Percentiles rank a stretch among this genome's conserved stretches.
Evolutionary conservation across 2,888 invertebrate species (phyloP).

Genomic region (Steinernema scapterisci): DNA sequence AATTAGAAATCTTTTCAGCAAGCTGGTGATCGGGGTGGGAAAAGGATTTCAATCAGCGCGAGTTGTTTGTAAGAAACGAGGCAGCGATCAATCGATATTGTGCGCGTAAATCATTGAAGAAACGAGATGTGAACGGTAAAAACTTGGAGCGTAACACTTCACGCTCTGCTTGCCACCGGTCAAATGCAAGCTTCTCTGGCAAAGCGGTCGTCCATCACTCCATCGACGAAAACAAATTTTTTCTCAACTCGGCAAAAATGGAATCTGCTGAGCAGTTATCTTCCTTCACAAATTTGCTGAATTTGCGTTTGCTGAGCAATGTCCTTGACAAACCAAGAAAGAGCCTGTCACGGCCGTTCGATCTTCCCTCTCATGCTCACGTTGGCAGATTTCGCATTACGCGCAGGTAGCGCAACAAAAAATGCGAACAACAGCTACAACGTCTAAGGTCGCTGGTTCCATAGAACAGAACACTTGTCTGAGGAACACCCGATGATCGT

Average conservation of each 20-base stretch:
- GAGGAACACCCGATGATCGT: slow-evolving; percentile 3
- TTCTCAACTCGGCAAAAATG: too few relatives aligned
- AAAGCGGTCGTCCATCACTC: too few relatives aligned
- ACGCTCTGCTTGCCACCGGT: too few relatives aligned
- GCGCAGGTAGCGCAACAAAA: not conserved
- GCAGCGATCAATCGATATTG: slow-evolving; percentile 23
- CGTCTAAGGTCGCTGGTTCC: not conserved
- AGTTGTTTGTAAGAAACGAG: slow-evolving; percentile 12
- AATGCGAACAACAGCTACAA: too few relatives aligned
- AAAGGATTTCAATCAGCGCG: not conserved
- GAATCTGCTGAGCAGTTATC: too few relatives aligned
- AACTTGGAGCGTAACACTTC: too few relatives aligned
- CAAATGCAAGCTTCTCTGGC: too few relatives aligned
- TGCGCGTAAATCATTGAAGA: slow-evolving; percentile 28
- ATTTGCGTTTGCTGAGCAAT: not conserved
- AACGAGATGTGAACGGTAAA: slow-evolving; percentile 10
- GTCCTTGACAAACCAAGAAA: slow-evolving; percentile 1
- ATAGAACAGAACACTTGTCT: slow-evolving; percentile 9
- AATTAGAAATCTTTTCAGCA: not conserved
- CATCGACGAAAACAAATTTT: too few relatives aligned
- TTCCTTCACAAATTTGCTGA: too few relatives aligned
- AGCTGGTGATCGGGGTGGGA: not conserved
- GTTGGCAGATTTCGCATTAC: slow-evolving; percentile 16
- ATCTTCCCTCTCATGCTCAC: not conserved
- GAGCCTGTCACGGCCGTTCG: slow-evolving; percentile 7